A percentile compares a stretch with the other conserved stretches of the same genome.
phyloP scores from a whole-genome alignment of 1,140 invertebrate genomes.

The Drosophila nebulosa region DNA sequence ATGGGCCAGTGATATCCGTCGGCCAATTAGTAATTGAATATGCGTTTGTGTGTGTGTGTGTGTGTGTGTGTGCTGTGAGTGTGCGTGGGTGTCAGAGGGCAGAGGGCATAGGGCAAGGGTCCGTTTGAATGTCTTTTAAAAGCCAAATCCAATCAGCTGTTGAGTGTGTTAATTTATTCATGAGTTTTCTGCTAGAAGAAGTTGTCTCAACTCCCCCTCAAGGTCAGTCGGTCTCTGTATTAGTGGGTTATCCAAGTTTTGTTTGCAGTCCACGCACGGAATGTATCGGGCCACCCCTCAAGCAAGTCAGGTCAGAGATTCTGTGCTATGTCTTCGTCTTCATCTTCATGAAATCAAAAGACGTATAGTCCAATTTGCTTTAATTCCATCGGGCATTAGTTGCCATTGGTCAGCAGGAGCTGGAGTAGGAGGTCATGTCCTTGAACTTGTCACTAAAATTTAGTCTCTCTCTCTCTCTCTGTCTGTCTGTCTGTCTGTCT shows the following conservation, averaged over 20 bases:
- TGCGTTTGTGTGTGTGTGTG: background rate
- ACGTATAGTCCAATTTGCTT: slow-evolving; percentile 21
- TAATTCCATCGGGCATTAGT: slow-evolving; percentile 55
- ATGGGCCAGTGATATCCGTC: background rate
- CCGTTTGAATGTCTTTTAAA: slow-evolving; percentile 32
- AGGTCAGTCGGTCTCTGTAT: slow-evolving; percentile 21
- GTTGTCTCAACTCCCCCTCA: background rate
- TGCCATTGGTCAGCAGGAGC: background rate
- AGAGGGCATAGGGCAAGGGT: background rate
- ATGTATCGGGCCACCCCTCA: slow-evolving; percentile 26
- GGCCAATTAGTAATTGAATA: slow-evolving; percentile 66
- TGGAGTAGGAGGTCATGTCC: slow-evolving; percentile 20
- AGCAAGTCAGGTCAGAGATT: too few relatives aligned
- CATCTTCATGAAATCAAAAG: slow-evolving; percentile 40
- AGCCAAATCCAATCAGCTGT: slow-evolving; percentile 67
- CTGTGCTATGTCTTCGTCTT: slow-evolving; percentile 22
- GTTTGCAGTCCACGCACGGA: slow-evolving; percentile 61
- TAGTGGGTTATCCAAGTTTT: slow-evolving; percentile 43
- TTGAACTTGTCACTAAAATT: slow-evolving; percentile 49
- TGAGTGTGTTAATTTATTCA: slow-evolving; percentile 72
- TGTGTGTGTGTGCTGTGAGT: background rate
- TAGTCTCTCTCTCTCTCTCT: background rate
- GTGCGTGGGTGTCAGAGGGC: background rate
- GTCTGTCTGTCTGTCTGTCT: background rate
- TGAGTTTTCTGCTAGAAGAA: slow-evolving; percentile 28